These are phyloP conservation scores for Colletes collaris DNA, from an alignment of 2,888 invertebrate species.

Conservation along the genomic window DNA sequence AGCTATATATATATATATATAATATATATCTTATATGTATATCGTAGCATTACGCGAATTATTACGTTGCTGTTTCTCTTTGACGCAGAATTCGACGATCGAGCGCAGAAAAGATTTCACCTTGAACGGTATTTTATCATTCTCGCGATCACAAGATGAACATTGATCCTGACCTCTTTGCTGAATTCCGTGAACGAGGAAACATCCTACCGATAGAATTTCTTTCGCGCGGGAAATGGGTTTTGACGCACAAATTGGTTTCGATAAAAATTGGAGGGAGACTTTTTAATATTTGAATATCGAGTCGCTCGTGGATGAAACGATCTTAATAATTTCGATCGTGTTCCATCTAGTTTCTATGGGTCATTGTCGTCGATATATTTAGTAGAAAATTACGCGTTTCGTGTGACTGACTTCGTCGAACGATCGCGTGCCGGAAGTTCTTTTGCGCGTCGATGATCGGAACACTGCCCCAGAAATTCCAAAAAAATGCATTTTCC, in stretches of 20 bases:
- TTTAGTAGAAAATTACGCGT: background rate
- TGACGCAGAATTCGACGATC: conserved; percentile 31
- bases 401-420: background rate
- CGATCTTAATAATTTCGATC: no score
- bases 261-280: no score
- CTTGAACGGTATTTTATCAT: background rate
- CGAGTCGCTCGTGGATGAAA: no score
- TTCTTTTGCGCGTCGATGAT: conserved; percentile 26
- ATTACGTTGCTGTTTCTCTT: conserved; percentile 27
- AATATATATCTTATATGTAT: conserved; percentile 40
- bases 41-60: conserved; percentile 39
- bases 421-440: background rate
- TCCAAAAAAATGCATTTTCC: conserved; percentile 12
- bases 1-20: conserved; percentile 43
- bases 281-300: no score
- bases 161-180: background rate
- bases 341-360: no score
- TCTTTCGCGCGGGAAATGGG: no score
- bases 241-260: no score
- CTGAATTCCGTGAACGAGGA: no score
- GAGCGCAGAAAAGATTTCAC: conserved; percentile 20
- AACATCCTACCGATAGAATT: no score
- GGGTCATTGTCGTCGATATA: no score
- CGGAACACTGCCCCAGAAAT: conserved; percentile 8
- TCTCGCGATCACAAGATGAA: background rate